Evolutionary conservation across 2,797 vertebrate genomes (phyloP), one percentile per base, ranked within the genome.

Genomic region (Hippocampus kuda): DNA sequence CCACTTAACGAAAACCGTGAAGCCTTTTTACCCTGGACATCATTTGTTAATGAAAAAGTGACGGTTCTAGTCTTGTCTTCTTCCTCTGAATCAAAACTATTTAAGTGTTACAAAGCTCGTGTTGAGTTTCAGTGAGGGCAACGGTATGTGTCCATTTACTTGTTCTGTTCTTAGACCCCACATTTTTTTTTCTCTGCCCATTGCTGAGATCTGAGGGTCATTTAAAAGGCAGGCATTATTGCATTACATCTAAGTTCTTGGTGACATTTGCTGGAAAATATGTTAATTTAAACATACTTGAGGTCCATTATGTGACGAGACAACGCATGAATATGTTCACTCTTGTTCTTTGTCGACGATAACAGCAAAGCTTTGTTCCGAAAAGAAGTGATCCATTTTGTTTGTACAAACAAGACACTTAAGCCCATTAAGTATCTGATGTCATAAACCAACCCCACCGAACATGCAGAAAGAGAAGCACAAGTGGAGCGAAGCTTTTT

Each of bases 261-360:
- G 16, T 65, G n/a, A 46, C 12, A 24, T 65, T 44, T 10, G 27
- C 16, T 34, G 59, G 73, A 70, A 56, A 38, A 61, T 70, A 27
- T n/a, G 22, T 53, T n/a, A 7, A 38, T 6, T 38, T 53, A n/a
- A n/a, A 53, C 51, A 53, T 53, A 53, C 22, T 8, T n/a, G 51
- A 53, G 27, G 13, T 8, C 5, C 57, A 8, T 18, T 16, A 60
- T 60, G 57, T 30, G 27, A 18, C 57, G 1, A 4, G 9, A 66
- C 60, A 70, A 76, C 76, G 64, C 85, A 84, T 83, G 72, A 72
- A 70, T 74, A 67, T 67, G 27, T 67, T 78, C 20, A 77, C 80
- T 70, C 70, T 88, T 86, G 86, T 88, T 81, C 84, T 84, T 86
- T 88, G 86, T 88, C 79, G 85, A 86, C 77, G 84, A 81, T 65